Evolutionary conservation across 1,140 invertebrate genomes (phyloP).

Genomic region (Idris sp.): DNA sequence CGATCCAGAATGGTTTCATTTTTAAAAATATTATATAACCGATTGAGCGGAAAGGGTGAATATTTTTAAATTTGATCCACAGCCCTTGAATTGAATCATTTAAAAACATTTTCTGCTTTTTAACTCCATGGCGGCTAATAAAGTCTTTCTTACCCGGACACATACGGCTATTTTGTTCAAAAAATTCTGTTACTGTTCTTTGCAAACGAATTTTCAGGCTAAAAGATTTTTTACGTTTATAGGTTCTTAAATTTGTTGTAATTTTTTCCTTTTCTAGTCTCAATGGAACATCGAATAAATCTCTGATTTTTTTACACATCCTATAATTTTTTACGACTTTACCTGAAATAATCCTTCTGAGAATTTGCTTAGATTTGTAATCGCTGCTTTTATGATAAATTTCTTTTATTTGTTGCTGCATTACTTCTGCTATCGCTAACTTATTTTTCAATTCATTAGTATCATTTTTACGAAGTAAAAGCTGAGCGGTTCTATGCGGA

Average conservation of each 20-base stretch:
- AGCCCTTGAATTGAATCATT: conserved; percentile 34
- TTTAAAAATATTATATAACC: conserved; percentile 24
- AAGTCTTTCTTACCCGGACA: conserved; percentile 66
- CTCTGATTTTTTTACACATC: too few relatives aligned
- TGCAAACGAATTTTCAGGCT: conserved; percentile 13
- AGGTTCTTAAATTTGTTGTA: not conserved
- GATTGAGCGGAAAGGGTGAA: conserved; percentile 14
- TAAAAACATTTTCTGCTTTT: conserved; percentile 42
- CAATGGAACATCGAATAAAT: too few relatives aligned
- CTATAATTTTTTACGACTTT: too few relatives aligned
- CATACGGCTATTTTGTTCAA: conserved; percentile 19
- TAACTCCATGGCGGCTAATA: conserved; percentile 77
- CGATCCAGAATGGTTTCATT: conserved; percentile 40
- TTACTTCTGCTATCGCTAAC: too few relatives aligned
- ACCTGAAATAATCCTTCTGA: too few relatives aligned
- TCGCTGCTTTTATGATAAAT: too few relatives aligned
- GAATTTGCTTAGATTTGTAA: too few relatives aligned
- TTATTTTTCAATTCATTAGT: too few relatives aligned
- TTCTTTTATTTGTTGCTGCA: too few relatives aligned
- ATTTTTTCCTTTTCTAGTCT: conserved; percentile 1
- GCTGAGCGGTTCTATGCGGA: too few relatives aligned
- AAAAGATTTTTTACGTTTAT: not conserved
- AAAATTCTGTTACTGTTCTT: conserved; percentile 1
- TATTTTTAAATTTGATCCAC: conserved; percentile 20
- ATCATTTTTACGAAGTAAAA: too few relatives aligned